A percentile compares a stretch with the other conserved stretches of the same genome.
Evolutionary conservation across 2,888 invertebrate species (phyloP).

Genomic region (Phengaris alcon): DNA sequence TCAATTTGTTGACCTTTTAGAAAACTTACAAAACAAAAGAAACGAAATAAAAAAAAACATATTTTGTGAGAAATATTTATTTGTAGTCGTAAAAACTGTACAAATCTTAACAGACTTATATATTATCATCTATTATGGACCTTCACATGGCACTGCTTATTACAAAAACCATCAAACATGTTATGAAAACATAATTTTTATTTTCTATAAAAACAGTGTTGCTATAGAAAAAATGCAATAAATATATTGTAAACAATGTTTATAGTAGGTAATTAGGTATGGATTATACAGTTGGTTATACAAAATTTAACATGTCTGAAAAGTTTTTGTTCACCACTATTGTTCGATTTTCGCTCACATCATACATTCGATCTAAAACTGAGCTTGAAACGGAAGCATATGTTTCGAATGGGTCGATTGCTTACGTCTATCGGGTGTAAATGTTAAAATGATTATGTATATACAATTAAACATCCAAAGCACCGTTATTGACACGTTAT

Average conservation of each 20-base stretch:
- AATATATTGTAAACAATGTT: not conserved
- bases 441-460: conserved; percentile 58
- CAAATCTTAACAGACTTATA: conserved; percentile 80
- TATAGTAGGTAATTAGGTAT: not conserved
- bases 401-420: conserved; percentile 35
- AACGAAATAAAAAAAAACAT: conserved; percentile 47
- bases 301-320: not conserved
- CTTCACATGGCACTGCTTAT: conserved; percentile 74
- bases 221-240: not conserved
- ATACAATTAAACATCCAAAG: conserved; percentile 66
- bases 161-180: conserved; percentile 44
- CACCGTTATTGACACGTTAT: conserved; percentile 70
- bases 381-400: conserved; percentile 35
- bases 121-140: conserved; percentile 76
- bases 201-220: not conserved
- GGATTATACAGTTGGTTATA: not conserved
- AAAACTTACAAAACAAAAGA: not conserved
- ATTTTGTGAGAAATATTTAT: conserved; percentile 74
- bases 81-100: conserved; percentile 80
- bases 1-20: not conserved
- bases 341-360: conserved; percentile 20
- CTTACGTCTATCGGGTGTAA: conserved; percentile 57
- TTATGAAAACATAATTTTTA: not conserved
- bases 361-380: conserved; percentile 26
- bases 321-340: conserved; percentile 20